phyloP scores from a whole-genome alignment of 2,888 invertebrate species.

The Drosophila neutralis region DNA sequence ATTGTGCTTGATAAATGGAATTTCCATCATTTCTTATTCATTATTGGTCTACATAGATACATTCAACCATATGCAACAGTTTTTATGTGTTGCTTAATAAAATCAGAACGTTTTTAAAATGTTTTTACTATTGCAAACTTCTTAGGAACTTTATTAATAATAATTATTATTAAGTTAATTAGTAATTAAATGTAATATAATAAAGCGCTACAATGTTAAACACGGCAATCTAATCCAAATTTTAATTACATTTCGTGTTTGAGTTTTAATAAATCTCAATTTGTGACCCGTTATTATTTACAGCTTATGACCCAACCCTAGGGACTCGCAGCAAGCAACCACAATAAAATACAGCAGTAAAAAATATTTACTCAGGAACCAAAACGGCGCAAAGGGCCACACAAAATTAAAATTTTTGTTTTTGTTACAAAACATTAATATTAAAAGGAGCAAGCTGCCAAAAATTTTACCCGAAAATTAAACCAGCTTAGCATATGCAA shows the following conservation, averaged over 20 bases:
- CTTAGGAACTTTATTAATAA: background rate
- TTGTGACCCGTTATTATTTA: slow-evolving; percentile 20
- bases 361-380: slow-evolving; percentile 9
- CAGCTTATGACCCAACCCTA: background rate
- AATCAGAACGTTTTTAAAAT: background rate
- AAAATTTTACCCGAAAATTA: slow-evolving; percentile 19
- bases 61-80: background rate
- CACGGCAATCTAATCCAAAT: slow-evolving; percentile 3
- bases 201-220: background rate
- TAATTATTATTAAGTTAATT: background rate
- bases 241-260: slow-evolving; percentile 31
- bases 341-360: slow-evolving; percentile 29
- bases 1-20: slow-evolving; percentile 1
- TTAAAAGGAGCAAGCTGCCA: slow-evolving; percentile 18
- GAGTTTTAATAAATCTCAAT: slow-evolving; percentile 25
- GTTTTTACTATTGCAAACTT: background rate
- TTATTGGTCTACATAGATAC: slow-evolving; percentile 4
- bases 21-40: background rate
- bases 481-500: slow-evolving; percentile 46
- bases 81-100: background rate
- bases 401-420: slow-evolving; percentile 35
- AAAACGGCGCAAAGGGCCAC: slow-evolving; percentile 17
- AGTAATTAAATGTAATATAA: background rate
- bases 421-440: slow-evolving; percentile 15
- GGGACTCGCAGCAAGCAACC: slow-evolving; percentile 11